Conservation (phyloP, 2,113 vertebrate species). For the Gallinago paraguaiae region DNA sequence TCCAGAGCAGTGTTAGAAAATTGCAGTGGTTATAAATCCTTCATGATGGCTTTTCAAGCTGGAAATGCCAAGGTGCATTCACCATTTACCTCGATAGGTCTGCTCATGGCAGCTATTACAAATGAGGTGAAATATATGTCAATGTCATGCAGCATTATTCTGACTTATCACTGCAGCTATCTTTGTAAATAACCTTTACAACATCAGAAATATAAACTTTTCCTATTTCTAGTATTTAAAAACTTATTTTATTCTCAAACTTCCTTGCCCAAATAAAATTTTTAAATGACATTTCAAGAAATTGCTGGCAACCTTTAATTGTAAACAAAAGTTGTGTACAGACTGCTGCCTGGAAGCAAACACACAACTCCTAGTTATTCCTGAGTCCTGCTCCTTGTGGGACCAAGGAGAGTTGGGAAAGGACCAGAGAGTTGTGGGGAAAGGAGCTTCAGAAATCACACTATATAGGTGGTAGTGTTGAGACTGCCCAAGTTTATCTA, state of each 20-base stretch:
- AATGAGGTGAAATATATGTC: neutral
- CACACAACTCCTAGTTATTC: neutral
- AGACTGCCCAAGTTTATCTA: neutral
- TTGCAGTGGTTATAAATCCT: slow-evolving; percentile 26
- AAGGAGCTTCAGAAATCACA: neutral
- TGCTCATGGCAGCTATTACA: neutral
- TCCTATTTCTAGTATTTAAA: neutral
- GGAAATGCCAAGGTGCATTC: slow-evolving; percentile 45
- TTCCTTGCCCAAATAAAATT: neutral
- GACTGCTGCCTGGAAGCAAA: neutral
- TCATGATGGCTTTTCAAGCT: slow-evolving; percentile 30
- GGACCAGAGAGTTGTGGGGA: neutral
- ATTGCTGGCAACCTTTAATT: neutral
- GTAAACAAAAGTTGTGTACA: neutral
- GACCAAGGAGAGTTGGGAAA: neutral
- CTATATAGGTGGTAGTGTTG: neutral
- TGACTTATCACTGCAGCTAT: neutral
- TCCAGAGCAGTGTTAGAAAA: neutral
- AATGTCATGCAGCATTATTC: neutral
- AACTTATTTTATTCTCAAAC: neutral
- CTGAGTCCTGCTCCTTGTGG: neutral
- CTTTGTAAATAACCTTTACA: slow-evolving; percentile 4
- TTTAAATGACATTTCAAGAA: neutral
- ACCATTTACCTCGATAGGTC: neutral
- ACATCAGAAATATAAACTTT: neutral